Conservation (phyloP, 2,888 invertebrate species). For the Siphlonurus alternatus region DNA sequence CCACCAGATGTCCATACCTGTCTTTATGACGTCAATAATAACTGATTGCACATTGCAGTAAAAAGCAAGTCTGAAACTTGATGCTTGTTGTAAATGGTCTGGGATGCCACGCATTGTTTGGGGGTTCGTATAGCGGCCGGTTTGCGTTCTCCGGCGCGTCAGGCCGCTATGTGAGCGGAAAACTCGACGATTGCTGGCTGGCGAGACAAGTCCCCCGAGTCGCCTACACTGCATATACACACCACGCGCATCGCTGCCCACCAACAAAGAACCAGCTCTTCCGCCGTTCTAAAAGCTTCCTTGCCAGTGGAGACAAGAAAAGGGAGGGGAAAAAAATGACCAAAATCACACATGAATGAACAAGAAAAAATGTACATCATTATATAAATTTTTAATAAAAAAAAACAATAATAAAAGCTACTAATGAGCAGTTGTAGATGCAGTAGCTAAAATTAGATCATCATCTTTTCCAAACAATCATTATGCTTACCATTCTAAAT, state of each 20-base stretch:
- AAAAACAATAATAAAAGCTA: not conserved
- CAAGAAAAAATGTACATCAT: not conserved
- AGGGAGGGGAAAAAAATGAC: not conserved
- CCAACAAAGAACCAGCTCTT: not conserved
- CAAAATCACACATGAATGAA: not conserved
- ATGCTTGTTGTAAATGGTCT: no score
- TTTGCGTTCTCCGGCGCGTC: not conserved
- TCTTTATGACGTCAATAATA: no score
- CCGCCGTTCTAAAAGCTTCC: not conserved
- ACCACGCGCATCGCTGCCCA: not conserved
- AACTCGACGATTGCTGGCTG: not conserved
- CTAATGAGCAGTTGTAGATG: no score
- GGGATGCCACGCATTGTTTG: no score
- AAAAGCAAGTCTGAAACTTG: no score
- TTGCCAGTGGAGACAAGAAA: not conserved
- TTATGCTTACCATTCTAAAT: no score
- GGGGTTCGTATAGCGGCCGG: no score
- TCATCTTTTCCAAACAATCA: no score
- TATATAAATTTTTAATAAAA: not conserved
- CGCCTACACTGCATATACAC: not conserved
- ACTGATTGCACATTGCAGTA: no score
- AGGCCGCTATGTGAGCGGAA: not conserved
- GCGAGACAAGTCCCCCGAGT: not conserved
- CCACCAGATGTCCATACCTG: no score
- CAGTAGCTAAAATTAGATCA: no score